Base-by-base conservation (phyloP, 2,113 vertebrate genomes). In the Alouatta palliata region DNA sequence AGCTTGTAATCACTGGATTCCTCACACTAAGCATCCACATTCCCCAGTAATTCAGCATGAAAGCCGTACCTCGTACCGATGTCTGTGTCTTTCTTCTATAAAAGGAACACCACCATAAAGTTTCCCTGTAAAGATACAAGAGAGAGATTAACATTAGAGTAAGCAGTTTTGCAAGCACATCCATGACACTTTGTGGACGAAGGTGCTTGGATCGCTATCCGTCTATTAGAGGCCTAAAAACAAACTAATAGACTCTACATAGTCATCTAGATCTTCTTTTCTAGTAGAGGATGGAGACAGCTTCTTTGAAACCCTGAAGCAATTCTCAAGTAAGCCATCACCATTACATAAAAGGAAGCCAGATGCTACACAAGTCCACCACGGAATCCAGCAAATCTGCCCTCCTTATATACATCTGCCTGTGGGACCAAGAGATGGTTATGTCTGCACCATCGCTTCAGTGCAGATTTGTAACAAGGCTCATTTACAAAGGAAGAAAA, bases 1-100 rank as follows among this genome's bases (percentile, higher is more conserved):
- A 2, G 0, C 19, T 87, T 54, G 13, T 64, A 73, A 80, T 45
- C 43, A 11, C 66, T 21, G 8, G 35, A 20, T 16, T 83, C 94
- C 56, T 35, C 8, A 1, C 45, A 49, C 35, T 30, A 47, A 84
- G 35, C 21, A 68, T 40, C 58, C 56, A 54, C 9, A 89, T 32
- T 73, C 47, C 58, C 40, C 30, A 37, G 45, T 25, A 54, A 96
- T 52, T 75, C 49, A 90, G 35, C 8, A 52, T 45, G 19, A 58
- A 80, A 87, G 58, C 86, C 97, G 71, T 98, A 98, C 99, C 98
- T 99, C 99, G 20, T 98, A 99, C 2, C 99, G 98, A 98, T 99
- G 99, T 83, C 99, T 98, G 94, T 99, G 99, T 85, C 98, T 98
- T 97, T 99, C 99, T 97, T 99, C 99, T 90, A 99, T 92, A 95